A percentile compares a stretch with the other conserved stretches of the same genome.
These are phyloP conservation scores for Agriopis aurantiaria DNA, from an alignment of 2,888 invertebrate genomes.

Conservation along the genomic window DNA sequence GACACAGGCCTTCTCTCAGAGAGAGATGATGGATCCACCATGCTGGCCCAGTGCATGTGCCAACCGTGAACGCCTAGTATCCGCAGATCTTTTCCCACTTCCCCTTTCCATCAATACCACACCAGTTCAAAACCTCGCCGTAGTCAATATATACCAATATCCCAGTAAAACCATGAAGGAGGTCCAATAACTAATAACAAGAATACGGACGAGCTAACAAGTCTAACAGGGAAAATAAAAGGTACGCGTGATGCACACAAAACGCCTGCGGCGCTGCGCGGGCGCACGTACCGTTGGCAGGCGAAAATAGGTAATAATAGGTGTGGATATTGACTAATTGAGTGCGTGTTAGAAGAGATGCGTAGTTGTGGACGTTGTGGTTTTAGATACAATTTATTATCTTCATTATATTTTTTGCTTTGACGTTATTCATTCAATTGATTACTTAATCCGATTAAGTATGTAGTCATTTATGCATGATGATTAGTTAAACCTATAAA, in stretches of 20 bases:
- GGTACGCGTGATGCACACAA: slow-evolving; percentile 75
- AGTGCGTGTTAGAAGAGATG: background rate
- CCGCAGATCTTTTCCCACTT: no score
- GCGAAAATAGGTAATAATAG: slow-evolving; percentile 16
- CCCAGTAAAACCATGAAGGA: slow-evolving; percentile 44
- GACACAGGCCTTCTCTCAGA: no score
- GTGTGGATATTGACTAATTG: slow-evolving; percentile 12
- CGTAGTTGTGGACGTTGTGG: background rate
- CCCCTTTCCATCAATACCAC: background rate
- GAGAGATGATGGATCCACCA: no score
- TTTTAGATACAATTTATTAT: no score
- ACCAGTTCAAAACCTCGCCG: background rate
- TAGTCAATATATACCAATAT: slow-evolving; percentile 8
- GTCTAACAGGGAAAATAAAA: slow-evolving; percentile 80
- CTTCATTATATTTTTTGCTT: no score
- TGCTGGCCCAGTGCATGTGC: no score
- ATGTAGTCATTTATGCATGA: no score
- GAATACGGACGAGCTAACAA: slow-evolving; percentile 67
- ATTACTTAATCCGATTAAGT: no score
- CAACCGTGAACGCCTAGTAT: no score
- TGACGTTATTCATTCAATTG: no score
- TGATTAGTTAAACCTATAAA: no score
- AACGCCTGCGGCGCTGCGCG: slow-evolving; percentile 63
- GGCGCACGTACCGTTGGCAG: slow-evolving; percentile 68
- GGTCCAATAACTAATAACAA: slow-evolving; percentile 53